A percentile compares a stretch with the other conserved stretches of the same genome.
These are phyloP conservation scores for Gadopsis marmoratus DNA, from an alignment of 2,797 vertebrate species.

Conservation along the genomic window DNA sequence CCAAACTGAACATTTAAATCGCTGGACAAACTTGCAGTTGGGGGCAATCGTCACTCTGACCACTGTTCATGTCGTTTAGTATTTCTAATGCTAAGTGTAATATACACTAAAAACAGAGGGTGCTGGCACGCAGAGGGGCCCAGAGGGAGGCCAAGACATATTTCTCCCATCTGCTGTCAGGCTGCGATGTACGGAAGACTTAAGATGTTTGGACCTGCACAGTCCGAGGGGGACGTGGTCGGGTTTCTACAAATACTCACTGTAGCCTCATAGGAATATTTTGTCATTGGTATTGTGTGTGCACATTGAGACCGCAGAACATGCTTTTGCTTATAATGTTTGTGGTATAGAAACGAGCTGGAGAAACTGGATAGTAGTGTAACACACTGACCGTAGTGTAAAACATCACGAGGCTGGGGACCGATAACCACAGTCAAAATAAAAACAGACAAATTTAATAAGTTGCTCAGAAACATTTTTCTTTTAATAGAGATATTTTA, in stretches of 20 bases:
- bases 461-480: neutral
- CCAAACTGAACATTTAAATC: neutral
- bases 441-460: neutral
- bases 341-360: neutral
- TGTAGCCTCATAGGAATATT: neutral
- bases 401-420: neutral
- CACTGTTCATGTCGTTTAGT: neutral
- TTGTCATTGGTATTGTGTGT: neutral
- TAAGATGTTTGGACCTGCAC: slow-evolving; percentile 2
- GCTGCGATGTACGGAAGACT: slow-evolving; percentile 6
- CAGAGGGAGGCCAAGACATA: neutral
- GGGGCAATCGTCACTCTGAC: neutral
- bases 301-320: neutral
- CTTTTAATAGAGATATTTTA: neutral
- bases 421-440: neutral
- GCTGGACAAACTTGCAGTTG: neutral
- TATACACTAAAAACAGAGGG: neutral
- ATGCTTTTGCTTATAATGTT: neutral
- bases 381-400: neutral
- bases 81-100: neutral
- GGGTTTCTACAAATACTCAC: neutral
- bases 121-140: neutral
- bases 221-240: neutral
- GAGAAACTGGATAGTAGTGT: neutral
- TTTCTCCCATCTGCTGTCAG: slow-evolving; percentile 31